These are phyloP conservation scores for Himalopsyche tibetana DNA, from an alignment of 2,888 invertebrate species.

Conservation along the genomic window DNA sequence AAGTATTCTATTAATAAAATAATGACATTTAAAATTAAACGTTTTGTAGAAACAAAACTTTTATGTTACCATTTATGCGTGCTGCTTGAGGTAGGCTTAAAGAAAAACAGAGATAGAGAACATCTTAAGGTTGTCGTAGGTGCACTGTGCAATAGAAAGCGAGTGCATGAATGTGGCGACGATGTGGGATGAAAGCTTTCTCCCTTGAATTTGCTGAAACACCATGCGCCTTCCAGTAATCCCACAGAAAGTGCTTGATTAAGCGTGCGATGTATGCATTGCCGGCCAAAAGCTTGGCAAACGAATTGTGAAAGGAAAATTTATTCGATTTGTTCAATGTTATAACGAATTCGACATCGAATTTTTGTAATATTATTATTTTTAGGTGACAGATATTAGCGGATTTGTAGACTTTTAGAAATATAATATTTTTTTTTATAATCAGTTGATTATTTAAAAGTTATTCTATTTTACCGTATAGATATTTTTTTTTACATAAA, in stretches of 20 bases:
- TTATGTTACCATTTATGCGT: background rate
- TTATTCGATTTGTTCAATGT: background rate
- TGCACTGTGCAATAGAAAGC: constrained; percentile 1
- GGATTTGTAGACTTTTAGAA: too few relatives aligned
- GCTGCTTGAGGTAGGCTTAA: background rate
- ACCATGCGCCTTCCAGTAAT: constrained; percentile 1
- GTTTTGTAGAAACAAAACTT: too few relatives aligned
- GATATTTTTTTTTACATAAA: too few relatives aligned
- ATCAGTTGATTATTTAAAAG: too few relatives aligned
- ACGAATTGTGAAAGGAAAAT: constrained; percentile 35
- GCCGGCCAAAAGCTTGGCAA: constrained; percentile 35
- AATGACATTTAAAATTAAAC: too few relatives aligned
- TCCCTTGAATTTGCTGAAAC: constrained; percentile 15
- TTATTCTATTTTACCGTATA: too few relatives aligned
- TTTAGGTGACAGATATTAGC: too few relatives aligned
- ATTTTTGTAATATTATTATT: too few relatives aligned
- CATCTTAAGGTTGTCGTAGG: constrained; percentile 10
- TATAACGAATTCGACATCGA: background rate
- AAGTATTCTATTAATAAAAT: too few relatives aligned
- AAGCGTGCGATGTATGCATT: constrained; percentile 37
- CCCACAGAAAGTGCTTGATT: constrained; percentile 45
- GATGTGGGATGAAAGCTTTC: constrained; percentile 15
- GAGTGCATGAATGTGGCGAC: background rate
- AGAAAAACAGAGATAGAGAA: background rate
- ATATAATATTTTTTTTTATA: too few relatives aligned